A percentile compares a stretch with the other conserved stretches of the same genome.
Conservation (phyloP, 2,113 vertebrate species). For the Xiphophorus maculatus region DNA sequence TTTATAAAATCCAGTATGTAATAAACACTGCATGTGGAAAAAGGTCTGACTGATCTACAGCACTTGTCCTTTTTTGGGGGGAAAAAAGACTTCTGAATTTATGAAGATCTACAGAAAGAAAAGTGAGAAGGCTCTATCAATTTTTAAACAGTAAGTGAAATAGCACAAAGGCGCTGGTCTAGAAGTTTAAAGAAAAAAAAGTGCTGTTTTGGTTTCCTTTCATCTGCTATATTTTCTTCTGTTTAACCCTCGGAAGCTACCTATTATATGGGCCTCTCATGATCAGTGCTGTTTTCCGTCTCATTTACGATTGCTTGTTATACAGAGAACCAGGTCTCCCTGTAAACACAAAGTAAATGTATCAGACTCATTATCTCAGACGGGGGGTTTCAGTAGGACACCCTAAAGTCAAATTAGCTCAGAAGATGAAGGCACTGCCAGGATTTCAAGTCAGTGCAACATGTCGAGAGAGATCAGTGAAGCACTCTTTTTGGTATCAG, state of each 20-base stretch:
- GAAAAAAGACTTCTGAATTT: not conserved
- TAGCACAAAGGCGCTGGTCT: conserved; percentile 5
- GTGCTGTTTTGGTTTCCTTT: not conserved
- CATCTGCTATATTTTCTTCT: conserved; percentile 12
- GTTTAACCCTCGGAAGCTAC: not conserved
- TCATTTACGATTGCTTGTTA: conserved; percentile 19
- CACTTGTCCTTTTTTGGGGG: not conserved
- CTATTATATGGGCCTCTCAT: conserved; percentile 18
- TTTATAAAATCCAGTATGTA: not conserved
- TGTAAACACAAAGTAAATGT: conserved; percentile 13
- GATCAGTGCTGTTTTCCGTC: conserved; percentile 10
- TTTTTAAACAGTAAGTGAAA: conserved; percentile 2
- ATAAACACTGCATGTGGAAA: not conserved
- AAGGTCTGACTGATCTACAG: not conserved
- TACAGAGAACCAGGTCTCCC: conserved; percentile 17
- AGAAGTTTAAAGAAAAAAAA: not conserved
- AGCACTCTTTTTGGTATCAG: conserved; percentile 51
- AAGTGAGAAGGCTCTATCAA: not conserved
- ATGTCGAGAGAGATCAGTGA: conserved; percentile 37
- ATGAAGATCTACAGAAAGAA: not conserved
- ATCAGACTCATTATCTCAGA: conserved; percentile 29
- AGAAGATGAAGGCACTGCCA: conserved; percentile 12
- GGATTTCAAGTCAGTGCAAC: conserved; percentile 22
- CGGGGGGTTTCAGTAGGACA: conserved; percentile 7
- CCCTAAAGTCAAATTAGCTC: conserved; percentile 32